Conservation (phyloP, 2,797 vertebrate genomes). For the Tragelaphus eurycerus region DNA sequence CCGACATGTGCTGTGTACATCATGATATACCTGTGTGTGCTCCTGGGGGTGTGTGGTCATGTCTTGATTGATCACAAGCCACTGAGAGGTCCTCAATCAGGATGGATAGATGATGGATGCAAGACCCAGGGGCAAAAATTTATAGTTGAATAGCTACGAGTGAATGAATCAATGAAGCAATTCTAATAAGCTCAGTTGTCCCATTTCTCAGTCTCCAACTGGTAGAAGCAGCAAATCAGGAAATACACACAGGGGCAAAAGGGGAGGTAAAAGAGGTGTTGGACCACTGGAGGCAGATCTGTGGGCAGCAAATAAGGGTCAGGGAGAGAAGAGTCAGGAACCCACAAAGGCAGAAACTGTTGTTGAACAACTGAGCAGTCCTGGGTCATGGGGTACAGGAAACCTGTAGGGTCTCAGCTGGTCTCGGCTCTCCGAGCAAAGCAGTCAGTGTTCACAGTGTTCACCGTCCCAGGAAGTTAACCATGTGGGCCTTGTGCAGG, state of each 20-base stretch:
- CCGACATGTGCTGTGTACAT: background rate
- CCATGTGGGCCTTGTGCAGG: background rate
- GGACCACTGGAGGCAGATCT: background rate
- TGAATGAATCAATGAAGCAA: background rate
- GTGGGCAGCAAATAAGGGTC: background rate
- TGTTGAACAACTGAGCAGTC: background rate
- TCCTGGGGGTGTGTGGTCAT: background rate
- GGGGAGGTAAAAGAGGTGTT: background rate
- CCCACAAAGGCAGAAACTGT: background rate
- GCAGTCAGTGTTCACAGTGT: background rate
- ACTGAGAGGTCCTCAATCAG: background rate
- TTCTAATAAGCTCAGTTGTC: background rate
- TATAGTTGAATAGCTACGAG: background rate
- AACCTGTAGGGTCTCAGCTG: background rate
- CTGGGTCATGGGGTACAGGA: background rate
- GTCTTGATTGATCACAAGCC: background rate
- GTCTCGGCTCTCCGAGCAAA: background rate
- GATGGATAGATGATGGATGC: background rate
- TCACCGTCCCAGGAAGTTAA: background rate
- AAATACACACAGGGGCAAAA: background rate
- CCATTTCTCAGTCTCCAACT: background rate
- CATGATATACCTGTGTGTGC: background rate
- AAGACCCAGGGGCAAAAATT: background rate
- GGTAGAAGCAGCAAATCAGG: background rate
- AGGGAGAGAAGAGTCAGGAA: background rate